phyloP scores from a whole-genome alignment of 2,888 invertebrate genomes.

The Campaea margaritaria region DNA sequence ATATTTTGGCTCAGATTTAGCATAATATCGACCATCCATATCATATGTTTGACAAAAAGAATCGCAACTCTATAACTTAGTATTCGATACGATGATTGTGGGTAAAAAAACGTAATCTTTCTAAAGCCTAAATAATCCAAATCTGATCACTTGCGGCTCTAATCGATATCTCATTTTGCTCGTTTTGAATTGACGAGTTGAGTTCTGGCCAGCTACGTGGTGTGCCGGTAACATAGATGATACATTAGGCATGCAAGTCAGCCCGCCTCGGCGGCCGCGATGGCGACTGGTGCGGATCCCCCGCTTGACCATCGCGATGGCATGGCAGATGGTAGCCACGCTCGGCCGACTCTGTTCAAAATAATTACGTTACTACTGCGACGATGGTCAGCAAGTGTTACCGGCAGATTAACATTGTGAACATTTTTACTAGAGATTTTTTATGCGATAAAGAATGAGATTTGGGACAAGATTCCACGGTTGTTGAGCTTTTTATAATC shows the following conservation, averaged over 20 bases:
- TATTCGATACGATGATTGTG: no score
- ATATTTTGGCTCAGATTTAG: no score
- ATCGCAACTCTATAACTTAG: no score
- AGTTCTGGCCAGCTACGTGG: constrained; percentile 5
- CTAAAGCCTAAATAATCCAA: no score
- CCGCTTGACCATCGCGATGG: constrained; percentile 35
- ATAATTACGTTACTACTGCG: constrained; percentile 29
- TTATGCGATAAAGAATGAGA: constrained; percentile 16
- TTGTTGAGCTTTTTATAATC: constrained; percentile 16
- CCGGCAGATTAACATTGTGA: constrained; percentile 22
- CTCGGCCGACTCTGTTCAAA: constrained; percentile 34
- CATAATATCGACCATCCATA: no score
- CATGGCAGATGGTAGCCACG: constrained; percentile 38
- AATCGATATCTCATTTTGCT: neutral
- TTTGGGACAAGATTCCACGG: constrained; percentile 23
- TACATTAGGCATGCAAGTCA: constrained; percentile 41
- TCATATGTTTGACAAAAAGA: no score
- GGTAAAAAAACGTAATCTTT: no score
- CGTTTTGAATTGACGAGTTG: constrained; percentile 1
- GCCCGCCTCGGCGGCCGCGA: constrained; percentile 61
- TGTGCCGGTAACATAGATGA: constrained; percentile 30
- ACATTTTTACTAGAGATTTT: constrained; percentile 17
- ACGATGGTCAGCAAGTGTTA: constrained; percentile 19
- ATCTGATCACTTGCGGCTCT: neutral
- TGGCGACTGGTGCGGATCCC: constrained; percentile 72